Conservation (phyloP, 2,797 vertebrate species). For the Sciurus vulgaris region DNA sequence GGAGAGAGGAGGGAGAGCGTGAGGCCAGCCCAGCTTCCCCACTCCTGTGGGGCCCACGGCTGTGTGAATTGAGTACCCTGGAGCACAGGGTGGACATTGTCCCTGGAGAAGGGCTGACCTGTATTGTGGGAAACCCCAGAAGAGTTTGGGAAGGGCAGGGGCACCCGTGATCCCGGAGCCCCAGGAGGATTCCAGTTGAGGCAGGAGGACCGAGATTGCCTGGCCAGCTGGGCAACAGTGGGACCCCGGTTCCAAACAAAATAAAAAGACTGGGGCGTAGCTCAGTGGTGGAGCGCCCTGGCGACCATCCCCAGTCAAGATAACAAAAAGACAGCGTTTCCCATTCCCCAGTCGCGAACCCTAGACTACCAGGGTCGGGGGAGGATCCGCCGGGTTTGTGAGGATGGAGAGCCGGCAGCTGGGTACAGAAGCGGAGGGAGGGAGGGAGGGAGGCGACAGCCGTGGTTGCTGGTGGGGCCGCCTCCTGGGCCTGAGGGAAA, state of each 20-base stretch:
- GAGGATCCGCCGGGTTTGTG: background rate
- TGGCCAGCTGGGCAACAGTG: no score
- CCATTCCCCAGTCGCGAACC: background rate
- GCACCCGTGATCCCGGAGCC: no score
- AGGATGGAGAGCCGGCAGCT: background rate
- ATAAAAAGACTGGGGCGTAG: no score
- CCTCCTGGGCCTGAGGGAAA: background rate
- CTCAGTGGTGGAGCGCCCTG: no score
- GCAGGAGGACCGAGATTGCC: no score
- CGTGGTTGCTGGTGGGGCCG: background rate
- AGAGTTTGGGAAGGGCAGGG: background rate
- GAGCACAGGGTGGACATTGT: background rate
- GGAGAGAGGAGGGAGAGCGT: background rate
- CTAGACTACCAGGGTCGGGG: no score
- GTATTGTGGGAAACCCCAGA: background rate
- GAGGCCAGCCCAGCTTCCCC: background rate
- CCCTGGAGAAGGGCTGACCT: background rate
- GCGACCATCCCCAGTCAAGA: no score
- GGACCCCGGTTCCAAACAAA: no score
- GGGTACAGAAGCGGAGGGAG: background rate
- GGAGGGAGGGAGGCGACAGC: no score
- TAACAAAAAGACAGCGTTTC: no score
- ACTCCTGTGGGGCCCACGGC: background rate
- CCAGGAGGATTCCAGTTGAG: no score
- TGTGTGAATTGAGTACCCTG: accelerated